Evolutionary conservation across 2,113 vertebrate genomes (phyloP).

Genomic region (Argyrosomus japonicus): DNA sequence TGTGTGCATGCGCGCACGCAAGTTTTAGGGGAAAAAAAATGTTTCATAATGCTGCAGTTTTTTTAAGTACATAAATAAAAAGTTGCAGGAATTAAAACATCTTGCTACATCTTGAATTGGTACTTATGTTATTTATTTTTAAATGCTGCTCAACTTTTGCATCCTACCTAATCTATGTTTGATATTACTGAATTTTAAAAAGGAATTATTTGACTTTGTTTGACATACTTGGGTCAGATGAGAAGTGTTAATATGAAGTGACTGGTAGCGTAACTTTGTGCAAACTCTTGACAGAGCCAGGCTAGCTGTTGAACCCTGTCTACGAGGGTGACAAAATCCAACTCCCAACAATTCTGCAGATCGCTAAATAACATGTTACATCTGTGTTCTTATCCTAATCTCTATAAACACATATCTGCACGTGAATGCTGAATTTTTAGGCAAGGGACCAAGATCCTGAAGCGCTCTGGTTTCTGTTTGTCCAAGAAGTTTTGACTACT

Average conservation of each 20-base stretch:
- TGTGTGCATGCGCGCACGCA: neutral
- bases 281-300: too few species aligned
- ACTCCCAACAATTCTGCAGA: neutral
- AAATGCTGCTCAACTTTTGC: neutral
- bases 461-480: too few species aligned
- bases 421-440: too few species aligned
- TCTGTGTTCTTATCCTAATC: neutral
- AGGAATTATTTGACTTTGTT: neutral
- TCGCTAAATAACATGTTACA: neutral
- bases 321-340: too few species aligned
- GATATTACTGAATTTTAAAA: neutral
- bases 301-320: too few species aligned
- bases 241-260: neutral
- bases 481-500: too few species aligned
- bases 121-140: too few species aligned
- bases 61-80: constrained; percentile 8
- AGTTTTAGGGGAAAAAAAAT: neutral
- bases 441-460: too few species aligned
- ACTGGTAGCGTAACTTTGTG: neutral
- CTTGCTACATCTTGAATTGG: neutral
- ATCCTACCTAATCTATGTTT: neutral
- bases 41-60: constrained; percentile 21
- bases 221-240: neutral
- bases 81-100: neutral
- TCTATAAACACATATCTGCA: too few species aligned